These are phyloP conservation scores for Lampris megalopsis DNA, from an alignment of 2,113 vertebrate species.

Conservation along the genomic window DNA sequence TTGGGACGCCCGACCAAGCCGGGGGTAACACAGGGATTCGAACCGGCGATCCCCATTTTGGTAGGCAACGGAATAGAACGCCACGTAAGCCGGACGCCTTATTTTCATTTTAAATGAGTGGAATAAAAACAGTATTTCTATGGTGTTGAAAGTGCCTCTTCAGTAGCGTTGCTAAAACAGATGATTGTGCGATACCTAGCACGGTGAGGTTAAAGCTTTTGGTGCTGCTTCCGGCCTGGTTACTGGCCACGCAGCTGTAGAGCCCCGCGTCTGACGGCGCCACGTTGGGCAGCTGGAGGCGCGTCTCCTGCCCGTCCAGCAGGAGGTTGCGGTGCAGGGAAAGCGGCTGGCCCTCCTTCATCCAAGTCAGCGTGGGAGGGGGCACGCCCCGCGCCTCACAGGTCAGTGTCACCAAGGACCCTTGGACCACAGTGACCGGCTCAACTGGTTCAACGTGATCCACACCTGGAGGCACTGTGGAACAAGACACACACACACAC, in stretches of 20 bases:
- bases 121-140: no score
- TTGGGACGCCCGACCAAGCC: no score
- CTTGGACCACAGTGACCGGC: constrained; percentile 82
- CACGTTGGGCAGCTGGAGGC: constrained; percentile 82
- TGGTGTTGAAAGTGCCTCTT: no score
- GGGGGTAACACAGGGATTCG: no score
- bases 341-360: constrained; percentile 87
- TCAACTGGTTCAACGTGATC: constrained; percentile 81
- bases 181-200: constrained; percentile 78
- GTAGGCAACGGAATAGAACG: no score
- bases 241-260: constrained; percentile 89
- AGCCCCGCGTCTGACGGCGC: constrained; percentile 75
- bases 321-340: constrained; percentile 76
- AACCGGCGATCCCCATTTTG: no score
- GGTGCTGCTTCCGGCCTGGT: constrained; percentile 87
- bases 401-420: constrained; percentile 86
- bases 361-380: constrained; percentile 85
- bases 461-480: constrained; percentile 84
- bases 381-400: constrained; percentile 89
- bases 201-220: constrained; percentile 89
- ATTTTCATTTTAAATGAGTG: no score
- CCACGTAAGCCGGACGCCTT: no score
- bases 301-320: constrained; percentile 75
- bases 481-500: constrained; percentile 7
- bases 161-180: neutral